phyloP scores from a whole-genome alignment of 2,797 vertebrate genomes.

The Liparis tanakae region DNA sequence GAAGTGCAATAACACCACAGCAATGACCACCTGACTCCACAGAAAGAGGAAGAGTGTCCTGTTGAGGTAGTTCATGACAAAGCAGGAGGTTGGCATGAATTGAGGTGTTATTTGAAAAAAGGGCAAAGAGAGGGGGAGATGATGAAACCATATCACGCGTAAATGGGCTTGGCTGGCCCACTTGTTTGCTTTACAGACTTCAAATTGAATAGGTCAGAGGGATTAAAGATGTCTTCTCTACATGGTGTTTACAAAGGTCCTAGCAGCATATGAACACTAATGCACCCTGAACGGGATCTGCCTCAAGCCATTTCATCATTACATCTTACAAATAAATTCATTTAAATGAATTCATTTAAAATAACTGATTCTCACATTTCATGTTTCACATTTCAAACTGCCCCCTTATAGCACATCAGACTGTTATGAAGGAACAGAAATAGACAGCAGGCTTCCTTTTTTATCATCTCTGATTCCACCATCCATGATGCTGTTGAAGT shows the following conservation, averaged over 20 bases:
- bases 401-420: conserved; percentile 46
- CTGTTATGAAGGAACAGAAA: conserved; percentile 50
- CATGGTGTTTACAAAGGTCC: conserved; percentile 60
- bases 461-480: conserved; percentile 41
- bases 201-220: conserved; percentile 52
- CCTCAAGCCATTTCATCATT: conserved; percentile 16
- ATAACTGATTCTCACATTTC: conserved; percentile 51
- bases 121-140: conserved; percentile 16
- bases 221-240: conserved; percentile 57
- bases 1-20: conserved; percentile 4
- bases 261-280: conserved; percentile 19
- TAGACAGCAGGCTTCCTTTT: conserved; percentile 59
- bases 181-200: conserved; percentile 63
- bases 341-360: background rate
- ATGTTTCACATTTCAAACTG: conserved; percentile 54
- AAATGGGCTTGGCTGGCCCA: conserved; percentile 54
- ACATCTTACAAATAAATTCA: background rate
- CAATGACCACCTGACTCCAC: background rate
- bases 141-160: conserved; percentile 37
- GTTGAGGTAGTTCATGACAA: background rate
- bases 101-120: conserved; percentile 23
- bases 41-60: background rate
- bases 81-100: conserved; percentile 16
- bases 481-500: conserved; percentile 23
- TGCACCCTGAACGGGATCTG: conserved; percentile 13